Evolutionary conservation across 1,140 invertebrate genomes (phyloP), one percentile per base, ranked within the genome.

Genomic region (Dreissena polymorpha): DNA sequence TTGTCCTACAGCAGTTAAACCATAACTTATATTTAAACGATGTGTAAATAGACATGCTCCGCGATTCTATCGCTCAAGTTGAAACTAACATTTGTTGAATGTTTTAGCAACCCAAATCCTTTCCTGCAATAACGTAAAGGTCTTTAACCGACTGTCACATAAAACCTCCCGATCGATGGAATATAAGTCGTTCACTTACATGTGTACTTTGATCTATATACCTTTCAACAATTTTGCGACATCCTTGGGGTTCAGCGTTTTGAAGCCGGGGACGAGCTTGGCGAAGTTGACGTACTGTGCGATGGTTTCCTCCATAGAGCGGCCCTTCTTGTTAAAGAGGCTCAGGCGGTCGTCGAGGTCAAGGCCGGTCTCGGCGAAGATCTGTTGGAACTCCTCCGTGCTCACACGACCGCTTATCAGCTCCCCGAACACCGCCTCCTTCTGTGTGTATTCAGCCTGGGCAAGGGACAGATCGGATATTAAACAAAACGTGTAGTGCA

Each of bases 321-420:
- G n/a, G 2, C 81, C 81, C 64, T 83, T 83, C 21, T 77, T 70
- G 65, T 83, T 77, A 53, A 83, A 83, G 21, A 57, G 50, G 39
- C 21, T 23, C 14, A 83, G 29, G 57, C 81, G 18, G 27, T 83
- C 81, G 21, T 83, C 81, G 6, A 77, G 81, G 39, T 83, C 81
- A 14, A 83, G 51, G 53, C 81, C 81, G 10, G 81, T 83, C 81
- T 83, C 81, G 18, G 81, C 81, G 71, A 83, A 83, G 39, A 83
- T 83, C 21, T 83, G 81, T 27, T 83, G 73, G 64, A 76, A 83
- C 55, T 83, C 81, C 68, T 83, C 81, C 25, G 81, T 83, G 8
- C 72, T 70, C 3, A 83, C 68, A 57, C 27, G 7, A 7, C 50
- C 51, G 50, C 29, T n/a, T 21, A 71, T 16, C 12, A 83, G 64